Evolutionary conservation across 2,888 invertebrate genomes (phyloP), one percentile per base, ranked within the genome.

Genomic region (Seira sanloemensis): DNA sequence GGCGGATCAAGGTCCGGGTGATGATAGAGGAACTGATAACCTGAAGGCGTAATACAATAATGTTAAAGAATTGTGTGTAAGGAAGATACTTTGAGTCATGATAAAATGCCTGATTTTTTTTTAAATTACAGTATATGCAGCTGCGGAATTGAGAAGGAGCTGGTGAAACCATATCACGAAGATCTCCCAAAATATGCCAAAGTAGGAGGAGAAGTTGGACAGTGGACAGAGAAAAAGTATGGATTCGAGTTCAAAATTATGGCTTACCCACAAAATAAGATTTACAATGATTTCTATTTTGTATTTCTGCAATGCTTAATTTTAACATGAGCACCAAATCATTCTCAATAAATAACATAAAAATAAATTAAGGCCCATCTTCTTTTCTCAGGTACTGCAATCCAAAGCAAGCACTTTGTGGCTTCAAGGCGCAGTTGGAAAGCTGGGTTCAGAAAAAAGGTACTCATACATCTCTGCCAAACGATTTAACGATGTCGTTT

Each of bases 121-220:
- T 37, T 26, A n/a, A n/a, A n/a, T n/a, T 65, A 4, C 24, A 75
- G 75, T 46, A 25, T 65, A 19, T 78, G 78, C n/a, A 77, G 77
- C 18, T 46, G 54, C 19, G 77, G 77, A 1, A n/a, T 46, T 50
- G 68, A 50, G 1, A 21, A 24, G 12, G 12, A 24, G 12, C 46
- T 54, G 18, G 0, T 2, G 0, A 77, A 77, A 50, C 67, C 67
- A 1, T 77, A 77, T 23, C 77, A 77, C 19, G 68, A 68, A n/a
- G n/a, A n/a, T n/a, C n/a, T n/a, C n/a, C n/a, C n/a, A 9, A 58
- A 21, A 19, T 77, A 46, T 21, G 5, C 12, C 16, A 77, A 68
- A 26, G 68, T 77, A 1, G 77, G 77, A 21, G 50, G 67, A 16
- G 50, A 25, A 9, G 16, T 54, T 4, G 77, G 77, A 77, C 46